Percentiles rank a stretch among this genome's conserved stretches.
These are phyloP conservation scores for Epizoanthus stellaris DNA, from an alignment of 92 coral and sea anemone species.

Conservation along the genomic window DNA sequence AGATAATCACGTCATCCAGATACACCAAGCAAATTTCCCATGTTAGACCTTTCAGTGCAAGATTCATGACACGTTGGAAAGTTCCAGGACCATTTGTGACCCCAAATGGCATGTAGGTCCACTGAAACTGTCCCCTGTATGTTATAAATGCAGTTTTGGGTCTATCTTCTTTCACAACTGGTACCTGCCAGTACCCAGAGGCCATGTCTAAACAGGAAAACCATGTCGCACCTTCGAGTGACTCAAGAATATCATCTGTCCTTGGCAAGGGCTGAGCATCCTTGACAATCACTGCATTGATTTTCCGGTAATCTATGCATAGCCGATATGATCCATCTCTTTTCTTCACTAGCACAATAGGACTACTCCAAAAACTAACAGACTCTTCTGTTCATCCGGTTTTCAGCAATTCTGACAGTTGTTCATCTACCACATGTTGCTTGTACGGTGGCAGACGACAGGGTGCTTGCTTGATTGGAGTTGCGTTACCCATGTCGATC, in stretches of 20 bases:
- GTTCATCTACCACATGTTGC: slow-evolving; percentile 15
- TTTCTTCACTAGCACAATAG: too few relatives aligned
- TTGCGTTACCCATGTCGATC: slow-evolving; percentile 58
- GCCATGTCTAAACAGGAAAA: slow-evolving; percentile 12
- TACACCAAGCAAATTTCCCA: slow-evolving; percentile 51
- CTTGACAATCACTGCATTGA: too few relatives aligned
- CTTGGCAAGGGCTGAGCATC: too few relatives aligned
- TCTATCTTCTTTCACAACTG: not conserved
- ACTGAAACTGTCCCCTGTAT: slow-evolving; percentile 11
- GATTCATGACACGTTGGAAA: not conserved
- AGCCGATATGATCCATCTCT: too few relatives aligned
- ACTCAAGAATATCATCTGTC: not conserved
- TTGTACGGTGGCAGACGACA: slow-evolving; percentile 36
- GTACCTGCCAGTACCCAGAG: slow-evolving; percentile 43
- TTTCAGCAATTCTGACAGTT: not conserved
- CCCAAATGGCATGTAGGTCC: slow-evolving; percentile 12
- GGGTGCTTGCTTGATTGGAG: slow-evolving; percentile 52
- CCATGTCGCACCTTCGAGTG: not conserved
- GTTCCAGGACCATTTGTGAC: slow-evolving; percentile 16
- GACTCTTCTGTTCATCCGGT: slow-evolving; percentile 52
- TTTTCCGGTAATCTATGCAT: too few relatives aligned
- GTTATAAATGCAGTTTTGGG: slow-evolving; percentile 24
- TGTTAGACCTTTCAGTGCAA: slow-evolving; percentile 24
- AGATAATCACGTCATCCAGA: not conserved
- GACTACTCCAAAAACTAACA: slow-evolving; percentile 4